Base-by-base conservation (phyloP, 2,113 vertebrate genomes). In the Sinosuthora webbiana region DNA sequence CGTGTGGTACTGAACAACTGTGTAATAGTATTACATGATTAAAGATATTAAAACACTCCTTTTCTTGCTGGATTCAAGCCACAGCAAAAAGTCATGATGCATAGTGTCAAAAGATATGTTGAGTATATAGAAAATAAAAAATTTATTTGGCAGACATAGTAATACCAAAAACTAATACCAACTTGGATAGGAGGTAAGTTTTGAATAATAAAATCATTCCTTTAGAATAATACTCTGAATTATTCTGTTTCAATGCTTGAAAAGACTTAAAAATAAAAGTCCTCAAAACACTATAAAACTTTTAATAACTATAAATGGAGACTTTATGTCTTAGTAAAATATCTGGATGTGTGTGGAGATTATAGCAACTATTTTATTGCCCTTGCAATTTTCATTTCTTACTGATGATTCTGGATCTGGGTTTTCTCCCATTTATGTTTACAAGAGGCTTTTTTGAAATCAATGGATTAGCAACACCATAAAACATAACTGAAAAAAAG, bases 21-120 rank as follows among this genome's bases (percentile, higher is more conserved):
- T 81, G 65, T 96, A 97, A 95, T 97, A 97, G 47, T 56, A 56
- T 69, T 86, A 68, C 6, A 3, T 75, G 91, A 97, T 97, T 97
- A 97, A 97, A 96, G 94, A 95, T 95, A 96, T 92, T 97, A 95
- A 96, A 98, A 69, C 81, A 91, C 83, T 95, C 57, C 63, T 95
- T 97, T 97, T 97, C 93, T 73, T 56, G 52, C 82, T 98, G 97
- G 94, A 97, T 95, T 49, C 71, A 89, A 89, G 87, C 95, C 96
- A 96, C 60, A 45, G 91, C 80, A 82, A 83, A 89, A 97, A 92
- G 75, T 49, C 60, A 22, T 87, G 83, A 97, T 97, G 89, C 96
- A 95, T 95, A 95, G 97, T 84, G 84, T 92, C 64, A n/a, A 56
- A 94, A 96, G 90, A 87, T 52, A 56, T 44, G 27, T 33, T 52